These are phyloP conservation scores for Echinarachnius parma DNA, from an alignment of 53 echinoderm and acorn worm genomes.

Conservation along the genomic window DNA sequence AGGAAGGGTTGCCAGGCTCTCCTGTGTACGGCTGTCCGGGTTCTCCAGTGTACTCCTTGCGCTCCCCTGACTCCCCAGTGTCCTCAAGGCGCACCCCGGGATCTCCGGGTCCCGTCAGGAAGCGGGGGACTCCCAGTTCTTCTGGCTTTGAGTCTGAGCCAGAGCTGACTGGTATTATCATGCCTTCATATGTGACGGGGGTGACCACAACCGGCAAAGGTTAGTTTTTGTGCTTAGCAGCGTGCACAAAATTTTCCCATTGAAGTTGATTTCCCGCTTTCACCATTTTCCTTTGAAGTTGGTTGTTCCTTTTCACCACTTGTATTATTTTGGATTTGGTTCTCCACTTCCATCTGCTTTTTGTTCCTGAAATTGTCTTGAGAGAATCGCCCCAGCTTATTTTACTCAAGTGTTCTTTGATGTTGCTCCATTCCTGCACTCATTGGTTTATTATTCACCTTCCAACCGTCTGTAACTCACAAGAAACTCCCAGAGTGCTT, in stretches of 20 bases:
- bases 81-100: background rate
- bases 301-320: background rate
- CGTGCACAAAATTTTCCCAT: conserved; percentile 8
- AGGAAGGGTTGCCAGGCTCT: too few species aligned
- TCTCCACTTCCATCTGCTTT: too few species aligned
- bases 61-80: too few species aligned
- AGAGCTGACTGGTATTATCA: conserved; percentile 29
- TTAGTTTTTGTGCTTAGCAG: conserved; percentile 45
- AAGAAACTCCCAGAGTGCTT: too few species aligned
- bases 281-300: background rate
- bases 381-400: too few species aligned
- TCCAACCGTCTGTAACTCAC: too few species aligned
- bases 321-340: too few species aligned
- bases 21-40: background rate
- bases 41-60: too few species aligned
- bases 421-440: too few species aligned
- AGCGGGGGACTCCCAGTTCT: background rate
- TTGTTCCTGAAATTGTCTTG: too few species aligned
- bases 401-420: too few species aligned
- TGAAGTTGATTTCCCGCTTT: background rate
- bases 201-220: conserved; percentile 54
- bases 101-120: conserved; percentile 21
- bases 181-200: conserved; percentile 37
- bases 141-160: conserved; percentile 53
- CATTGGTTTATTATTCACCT: too few species aligned